Evolutionary conservation across 2,888 invertebrate genomes (phyloP), one percentile per base, ranked within the genome.

Genomic region (Caenorhabditis zanzibari): DNA sequence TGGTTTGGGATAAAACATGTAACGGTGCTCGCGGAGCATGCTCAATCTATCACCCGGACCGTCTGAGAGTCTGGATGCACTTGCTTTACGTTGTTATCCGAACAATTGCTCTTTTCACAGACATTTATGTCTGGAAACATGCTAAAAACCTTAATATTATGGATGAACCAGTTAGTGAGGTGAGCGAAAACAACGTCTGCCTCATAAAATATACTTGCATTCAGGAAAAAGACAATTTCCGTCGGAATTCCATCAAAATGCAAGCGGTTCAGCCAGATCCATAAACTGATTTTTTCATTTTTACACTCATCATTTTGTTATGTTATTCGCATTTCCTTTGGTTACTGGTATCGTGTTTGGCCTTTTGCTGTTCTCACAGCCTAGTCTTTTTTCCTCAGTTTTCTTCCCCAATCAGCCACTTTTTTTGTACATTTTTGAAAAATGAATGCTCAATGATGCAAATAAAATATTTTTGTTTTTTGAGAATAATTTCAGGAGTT

Each of bases 1-100:
- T 92, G 5, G 90, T 93, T 2, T 93, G 93, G 93, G 92, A 93
- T 38, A 87, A 91, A 32, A 88, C 90, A 0, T 93, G 93, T 74
- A 88, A 86, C 7, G 87, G 79, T 0, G 59, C 79, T 6, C 72
- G 81, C 9, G 93, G 93, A 7, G 88, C 92, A 0, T 93, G 93
- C 74, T 90, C 92, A 86, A 88, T 93, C 16, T 93, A 93, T 85
- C 91, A 93, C 72, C 92, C 92, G 16, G 71, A 82, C 7, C 81
- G 83, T 6, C 84, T 93, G 59, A 86, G 92, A 35, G 49, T 88
- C 10, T 83, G 88, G 89, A 90, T 92, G 88, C 92, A 92, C 75
- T 26, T 89, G 0, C 54, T 90, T 19, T 91, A 92, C 74, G 85
- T 85, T 1, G 28, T 49, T 28, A 88, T 92, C 52, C 89, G 92